Evolutionary conservation across 2,888 invertebrate genomes (phyloP), one percentile per base, ranked within the genome.

Genomic region (Pseudococcus jackbeardsleyi): DNA sequence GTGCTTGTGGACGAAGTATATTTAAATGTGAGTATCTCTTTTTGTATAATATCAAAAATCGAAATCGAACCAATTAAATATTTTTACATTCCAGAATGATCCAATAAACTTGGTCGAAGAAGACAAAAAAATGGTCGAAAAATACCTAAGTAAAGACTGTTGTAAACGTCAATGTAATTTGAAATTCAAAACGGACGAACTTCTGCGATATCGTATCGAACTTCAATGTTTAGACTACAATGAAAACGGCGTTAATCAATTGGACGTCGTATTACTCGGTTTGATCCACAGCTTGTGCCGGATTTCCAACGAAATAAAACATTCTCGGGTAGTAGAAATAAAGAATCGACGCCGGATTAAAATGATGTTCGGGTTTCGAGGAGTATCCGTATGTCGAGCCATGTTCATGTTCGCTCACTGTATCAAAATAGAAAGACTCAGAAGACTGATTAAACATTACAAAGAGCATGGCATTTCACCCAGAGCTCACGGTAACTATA

Each of bases 341-440:
- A 50, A 19, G 11, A 6, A 19, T 19, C 50, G 84, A 17, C 50
- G 59, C 33, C 50, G 84, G 2, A 33, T 85, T 5, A 50, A 59
- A 50, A 50, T 59, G 54, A 54, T 54, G 54, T 85, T 85, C n/a
- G 54, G 17, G 15, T 54, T 85, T n/a, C 54, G 84, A 54, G 84
- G 84, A 0, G 39, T 85, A 19, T 54, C 84, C 33, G 84, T 85
- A 17, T 85, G 84, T 39, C 42, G 59, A 85, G 54, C 84, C 8
- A 59, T 85, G 84, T 85, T 85, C 39, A 54, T 85, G 59, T 85
- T 85, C 54, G 84, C 84, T 19, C 84, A 85, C 12, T 26, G n/a
- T 26, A 50, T 85, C 33, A 85, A 50, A 59, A 85, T 59, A 33
- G 59, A 85, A 46, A 50, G 84, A n/a, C 19, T 85, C 0, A 85